Evolutionary conservation across 2,888 invertebrate species (phyloP), one percentile per base, ranked within the genome.

Genomic region (Emmelina monodactyla): DNA sequence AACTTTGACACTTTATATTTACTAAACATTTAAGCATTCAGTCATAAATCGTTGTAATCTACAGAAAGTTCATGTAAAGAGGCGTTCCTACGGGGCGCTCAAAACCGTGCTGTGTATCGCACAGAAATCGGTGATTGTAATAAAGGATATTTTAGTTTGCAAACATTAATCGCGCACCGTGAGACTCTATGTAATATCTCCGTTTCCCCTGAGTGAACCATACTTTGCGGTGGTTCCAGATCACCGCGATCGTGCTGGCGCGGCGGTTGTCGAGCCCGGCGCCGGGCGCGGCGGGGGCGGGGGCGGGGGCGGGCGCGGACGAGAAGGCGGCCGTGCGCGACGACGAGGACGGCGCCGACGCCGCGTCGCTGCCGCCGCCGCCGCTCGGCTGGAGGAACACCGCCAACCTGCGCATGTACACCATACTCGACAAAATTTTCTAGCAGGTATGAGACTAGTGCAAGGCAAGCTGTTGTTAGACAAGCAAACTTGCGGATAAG

Each of bases 371-470:
- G 37, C 22, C 13, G 33, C 35, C 39, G 25, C 49, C 44, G 43
- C 58, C 64, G 43, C 65, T 64, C 48, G 70, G 68, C 50, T 72
- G 73, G 72, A 62, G 72, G 46, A 71, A 64, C 58, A 63, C 63
- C 46, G 76, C 76, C 49, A 76, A 78, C 56, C 62, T 76, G 41
- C 62, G 73, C 53, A 78, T 78, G 78, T 78, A 78, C 61, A 76
- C 78, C 34, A 76, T 78, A 36, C 65, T 78, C 36, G 78, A 78
- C 63, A 78, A 78, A 49, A 76, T 78, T 71, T 78, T 78, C 75
- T 78, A 78, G 73, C 78, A 76, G 76, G 76, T 73, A 22, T 6
- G 34, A 19, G 9, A 19, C n/a, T 12, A 3, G 6, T 14, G 19
- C 9, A 22, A 7, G 6, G 5, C 22, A 9, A 5, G 5, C 6